Percentiles rank a stretch among this genome's conserved stretches.
These are phyloP conservation scores for Aldabrachelys gigantea DNA, from an alignment of 2,113 vertebrate species.

Conservation along the genomic window DNA sequence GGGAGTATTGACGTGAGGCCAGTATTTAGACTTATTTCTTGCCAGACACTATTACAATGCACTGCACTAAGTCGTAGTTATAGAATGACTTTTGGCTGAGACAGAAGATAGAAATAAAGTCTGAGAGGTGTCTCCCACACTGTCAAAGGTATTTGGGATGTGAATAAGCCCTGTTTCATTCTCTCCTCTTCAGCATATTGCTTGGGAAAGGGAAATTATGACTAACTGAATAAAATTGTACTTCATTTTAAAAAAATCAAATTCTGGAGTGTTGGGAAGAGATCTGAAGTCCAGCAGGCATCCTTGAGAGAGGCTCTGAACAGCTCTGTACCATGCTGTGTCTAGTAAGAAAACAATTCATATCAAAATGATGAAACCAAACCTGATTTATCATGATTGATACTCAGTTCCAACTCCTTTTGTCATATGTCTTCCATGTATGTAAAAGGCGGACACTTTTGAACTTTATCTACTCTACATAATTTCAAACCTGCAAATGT, in stretches of 20 bases:
- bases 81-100: background rate
- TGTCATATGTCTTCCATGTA: background rate
- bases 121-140: background rate
- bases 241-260: background rate
- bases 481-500: background rate
- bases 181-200: background rate
- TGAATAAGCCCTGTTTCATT: background rate
- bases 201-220: background rate
- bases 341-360: no score
- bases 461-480: background rate
- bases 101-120: background rate
- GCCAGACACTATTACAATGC: background rate
- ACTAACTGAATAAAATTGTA: background rate
- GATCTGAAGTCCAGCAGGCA: accelerated
- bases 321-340: background rate
- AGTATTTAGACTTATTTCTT: background rate
- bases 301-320: background rate
- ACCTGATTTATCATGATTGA: background rate
- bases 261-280: background rate
- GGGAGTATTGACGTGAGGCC: background rate
- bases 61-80: background rate
- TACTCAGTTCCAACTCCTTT: background rate
- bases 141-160: background rate
- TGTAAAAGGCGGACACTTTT: background rate
- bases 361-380: no score